These are phyloP conservation scores for Idaea aversata DNA, from an alignment of 2,888 invertebrate genomes.

Conservation along the genomic window DNA sequence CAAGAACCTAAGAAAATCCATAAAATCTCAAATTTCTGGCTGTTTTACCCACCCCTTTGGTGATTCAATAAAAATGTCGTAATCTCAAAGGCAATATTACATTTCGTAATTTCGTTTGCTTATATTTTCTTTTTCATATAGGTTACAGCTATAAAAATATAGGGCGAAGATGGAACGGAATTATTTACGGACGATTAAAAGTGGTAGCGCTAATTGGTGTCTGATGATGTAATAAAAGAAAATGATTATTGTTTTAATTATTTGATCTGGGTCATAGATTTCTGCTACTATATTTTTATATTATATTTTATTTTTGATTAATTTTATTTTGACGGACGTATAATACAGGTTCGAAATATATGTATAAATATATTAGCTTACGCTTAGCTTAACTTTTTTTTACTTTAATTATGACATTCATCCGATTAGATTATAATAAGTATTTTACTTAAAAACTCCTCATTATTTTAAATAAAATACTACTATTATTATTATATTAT, in stretches of 20 bases:
- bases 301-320: neutral
- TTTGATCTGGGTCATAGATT: slow-evolving; percentile 19
- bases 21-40: slow-evolving; percentile 19
- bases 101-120: slow-evolving; percentile 27
- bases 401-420: too few relatives aligned
- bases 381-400: too few relatives aligned
- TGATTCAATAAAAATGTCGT: slow-evolving; percentile 19
- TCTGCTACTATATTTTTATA: neutral
- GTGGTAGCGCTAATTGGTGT: slow-evolving; percentile 44
- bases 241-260: slow-evolving; percentile 24
- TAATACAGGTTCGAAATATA: neutral
- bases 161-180: slow-evolving; percentile 37
- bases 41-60: slow-evolving; percentile 8
- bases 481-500: too few relatives aligned
- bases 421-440: too few relatives aligned
- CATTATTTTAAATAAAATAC: too few relatives aligned
- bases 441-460: too few relatives aligned
- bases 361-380: neutral
- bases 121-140: slow-evolving; percentile 23
- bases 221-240: slow-evolving; percentile 40
- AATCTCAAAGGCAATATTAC: slow-evolving; percentile 16
- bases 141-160: slow-evolving; percentile 39
- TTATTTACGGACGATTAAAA: slow-evolving; percentile 45
- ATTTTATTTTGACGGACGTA: neutral
- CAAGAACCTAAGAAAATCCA: slow-evolving; percentile 1